Evolutionary conservation across 2,888 invertebrate genomes (phyloP), one percentile per base, ranked within the genome.

Genomic region (Sesia bembeciformis): DNA sequence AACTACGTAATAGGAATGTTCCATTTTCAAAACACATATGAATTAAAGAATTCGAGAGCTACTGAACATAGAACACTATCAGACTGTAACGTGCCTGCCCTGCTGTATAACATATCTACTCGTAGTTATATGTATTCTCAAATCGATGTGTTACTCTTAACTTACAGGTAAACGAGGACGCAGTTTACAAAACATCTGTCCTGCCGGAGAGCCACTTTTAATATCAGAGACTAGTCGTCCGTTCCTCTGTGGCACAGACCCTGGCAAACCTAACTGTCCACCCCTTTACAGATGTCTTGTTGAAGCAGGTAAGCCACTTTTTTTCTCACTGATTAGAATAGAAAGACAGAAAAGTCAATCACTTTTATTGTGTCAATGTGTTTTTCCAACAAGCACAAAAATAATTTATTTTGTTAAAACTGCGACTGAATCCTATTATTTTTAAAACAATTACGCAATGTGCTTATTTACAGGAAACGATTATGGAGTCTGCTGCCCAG

Each of bases 401-500:
- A 51, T 51, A 23, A 40, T 41, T 49, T 41, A 40, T 23, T 23
- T 40, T 50, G n/a, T n/a, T n/a, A n/a, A n/a, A n/a, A n/a, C n/a
- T 42, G 42, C 6, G 23, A 23, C 23, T 23, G 23, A 23, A 23
- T 23, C 23, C 23, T 23, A 23, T 23, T 23, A 23, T 23, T 23
- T 23, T 23, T 23, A 23, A 23, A 23, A 23, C 23, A 23, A 23
- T 23, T 23, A 23, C 23, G 23, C 49, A 49, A 3, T 49, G 38
- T 6, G 4, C 40, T 7, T 49, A 8, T 55, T 55, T 56, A 4
- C 76, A 89, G 94, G 94, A 61, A 94, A 95, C 70, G 96, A 96
- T 71, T 96, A 96, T 69, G 96, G 96, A 0, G 96, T 96, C 7
- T 96, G 96, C 72, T 96, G 96, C 68, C 95, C 96, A 51, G 94